phyloP scores from a whole-genome alignment of 2,113 vertebrate genomes.

The Miniopterus natalensis region DNA sequence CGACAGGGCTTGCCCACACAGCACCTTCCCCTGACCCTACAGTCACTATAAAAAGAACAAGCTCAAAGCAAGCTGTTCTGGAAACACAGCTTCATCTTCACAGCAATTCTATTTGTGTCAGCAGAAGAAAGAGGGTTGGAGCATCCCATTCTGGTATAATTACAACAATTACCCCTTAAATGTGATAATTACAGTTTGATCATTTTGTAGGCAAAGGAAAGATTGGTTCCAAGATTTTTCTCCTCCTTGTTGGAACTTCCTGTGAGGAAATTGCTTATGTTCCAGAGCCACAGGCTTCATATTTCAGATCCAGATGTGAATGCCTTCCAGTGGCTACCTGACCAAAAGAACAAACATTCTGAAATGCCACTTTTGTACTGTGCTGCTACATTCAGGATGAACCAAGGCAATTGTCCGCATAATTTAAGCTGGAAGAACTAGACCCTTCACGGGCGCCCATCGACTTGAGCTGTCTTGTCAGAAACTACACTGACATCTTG shows the following conservation, averaged over 20 bases:
- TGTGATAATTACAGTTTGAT: slow-evolving; percentile 68
- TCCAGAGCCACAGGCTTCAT: not conserved
- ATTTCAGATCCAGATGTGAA: slow-evolving; percentile 11
- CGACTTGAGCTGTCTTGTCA: slow-evolving; percentile 34
- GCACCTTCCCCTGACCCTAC: slow-evolving; percentile 33
- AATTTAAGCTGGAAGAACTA: not conserved
- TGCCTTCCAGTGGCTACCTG: not conserved
- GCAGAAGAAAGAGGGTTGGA: slow-evolving; percentile 49
- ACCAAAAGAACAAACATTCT: slow-evolving; percentile 3
- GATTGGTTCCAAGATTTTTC: slow-evolving; percentile 33
- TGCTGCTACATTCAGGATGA: not conserved
- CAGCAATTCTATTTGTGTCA: slow-evolving; percentile 63
- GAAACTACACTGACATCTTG: not conserved
- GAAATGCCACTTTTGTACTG: not conserved
- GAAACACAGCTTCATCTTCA: not conserved
- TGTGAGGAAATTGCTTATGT: slow-evolving; percentile 51
- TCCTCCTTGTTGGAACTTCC: slow-evolving; percentile 47
- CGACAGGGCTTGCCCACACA: not conserved
- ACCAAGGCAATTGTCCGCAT: not conserved
- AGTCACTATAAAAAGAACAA: slow-evolving; percentile 65
- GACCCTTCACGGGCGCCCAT: not conserved
- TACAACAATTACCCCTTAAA: slow-evolving; percentile 66
- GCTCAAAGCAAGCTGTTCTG: slow-evolving; percentile 55
- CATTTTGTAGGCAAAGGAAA: slow-evolving; percentile 64
- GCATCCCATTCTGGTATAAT: slow-evolving; percentile 27